Percentiles rank a stretch among this genome's conserved stretches.
phyloP scores from a whole-genome alignment of 2,797 vertebrate genomes.

The Morelia viridis region DNA sequence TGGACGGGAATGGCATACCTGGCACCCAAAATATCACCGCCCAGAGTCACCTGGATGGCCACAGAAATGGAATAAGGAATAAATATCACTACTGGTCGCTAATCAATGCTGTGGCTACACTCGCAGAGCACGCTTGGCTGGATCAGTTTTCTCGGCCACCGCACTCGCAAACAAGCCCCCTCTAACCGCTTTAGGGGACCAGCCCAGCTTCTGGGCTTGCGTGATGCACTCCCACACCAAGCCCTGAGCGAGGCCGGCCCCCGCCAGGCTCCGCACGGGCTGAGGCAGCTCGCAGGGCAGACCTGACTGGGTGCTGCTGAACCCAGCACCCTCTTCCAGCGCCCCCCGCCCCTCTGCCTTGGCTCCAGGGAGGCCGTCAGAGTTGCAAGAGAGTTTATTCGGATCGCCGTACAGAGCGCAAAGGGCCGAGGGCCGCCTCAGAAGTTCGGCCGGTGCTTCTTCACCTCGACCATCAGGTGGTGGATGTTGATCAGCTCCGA shows the following conservation, averaged over 20 bases:
- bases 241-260: neutral
- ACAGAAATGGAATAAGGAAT: no score
- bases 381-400: neutral
- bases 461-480: conserved; percentile 95
- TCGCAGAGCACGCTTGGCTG: neutral
- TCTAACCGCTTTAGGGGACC: neutral
- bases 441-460: conserved; percentile 96
- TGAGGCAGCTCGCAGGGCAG: neutral
- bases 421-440: conserved; percentile 37
- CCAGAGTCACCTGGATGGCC: no score
- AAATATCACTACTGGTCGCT: no score
- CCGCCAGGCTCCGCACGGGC: neutral
- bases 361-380: neutral
- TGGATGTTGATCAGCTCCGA: conserved; percentile 94
- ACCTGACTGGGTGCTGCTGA: neutral
- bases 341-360: neutral
- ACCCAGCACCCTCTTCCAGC: neutral
- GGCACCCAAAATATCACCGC: neutral
- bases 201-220: neutral
- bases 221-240: neutral
- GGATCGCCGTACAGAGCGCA: neutral
- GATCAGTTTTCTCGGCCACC: neutral
- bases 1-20: neutral
- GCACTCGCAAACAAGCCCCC: neutral
- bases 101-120: no score